Evolutionary conservation across 2,797 vertebrate genomes (phyloP), one percentile per base, ranked within the genome.

Genomic region (Fringilla coelebs): DNA sequence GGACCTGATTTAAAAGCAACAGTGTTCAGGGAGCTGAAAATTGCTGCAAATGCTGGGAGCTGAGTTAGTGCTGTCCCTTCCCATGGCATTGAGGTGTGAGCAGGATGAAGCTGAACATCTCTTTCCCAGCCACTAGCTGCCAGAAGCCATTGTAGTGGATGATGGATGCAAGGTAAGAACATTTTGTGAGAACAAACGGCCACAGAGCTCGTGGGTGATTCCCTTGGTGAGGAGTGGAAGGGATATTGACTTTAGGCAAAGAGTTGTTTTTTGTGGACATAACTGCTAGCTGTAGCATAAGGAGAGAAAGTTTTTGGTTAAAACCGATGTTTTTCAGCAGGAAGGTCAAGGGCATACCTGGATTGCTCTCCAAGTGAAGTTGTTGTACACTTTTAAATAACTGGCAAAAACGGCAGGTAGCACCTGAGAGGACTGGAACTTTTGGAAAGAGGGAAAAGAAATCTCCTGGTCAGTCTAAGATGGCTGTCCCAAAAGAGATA

Each of bases 131-230:
- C 97, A 99, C 99, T 93, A 99, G 99, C 98, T 99, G 99, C 96
- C 99, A 99, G 97, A 99, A 99, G 52, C 98, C 63, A 98, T 99
- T 49, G 99, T 99, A 96, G 99, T 99, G 32, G 99, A 99, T 11
- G 98, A 99, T 98, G 99, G 99, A 81, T 98, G 99, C 10, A 99
- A 99, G 79, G 97, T 99, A 58, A 98, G 99, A 24, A 99, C 98
- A 2, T 99, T 99, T 94, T 99, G 99, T 48, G 99, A 99, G 96
- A 99, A 99, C 98, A 98, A 14, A 99, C 99, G 99, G 99, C 99
- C 89, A 98, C 98, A 0, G 99, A 99, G 75, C 99, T 99, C 15
- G 54, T 98, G 1, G 99, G 99, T 38, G 99, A 99, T 81, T 98
- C 99, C n/a, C 97, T 99, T 80, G 99, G 99, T 20, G 99, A 99